These are phyloP conservation scores for Cydia fagiglandana DNA, from an alignment of 1,140 invertebrate genomes.

Conservation along the genomic window DNA sequence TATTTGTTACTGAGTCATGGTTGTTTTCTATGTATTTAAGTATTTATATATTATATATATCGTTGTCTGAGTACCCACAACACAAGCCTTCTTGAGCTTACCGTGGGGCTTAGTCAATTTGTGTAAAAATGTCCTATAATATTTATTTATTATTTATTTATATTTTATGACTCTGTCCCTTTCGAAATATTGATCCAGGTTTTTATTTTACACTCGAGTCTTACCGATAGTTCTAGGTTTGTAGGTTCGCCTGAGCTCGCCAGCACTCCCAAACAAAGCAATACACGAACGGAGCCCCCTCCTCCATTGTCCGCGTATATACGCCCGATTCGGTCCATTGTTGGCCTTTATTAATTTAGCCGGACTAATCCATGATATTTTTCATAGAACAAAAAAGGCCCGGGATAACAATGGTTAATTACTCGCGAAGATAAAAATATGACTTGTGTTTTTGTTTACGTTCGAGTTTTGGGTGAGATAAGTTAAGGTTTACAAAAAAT, in stretches of 20 bases:
- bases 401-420: conserved; percentile 15
- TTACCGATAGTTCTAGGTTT: background rate
- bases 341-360: conserved; percentile 20
- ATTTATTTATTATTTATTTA: no score
- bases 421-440: conserved; percentile 16
- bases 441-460: conserved; percentile 13
- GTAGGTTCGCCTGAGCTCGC: background rate
- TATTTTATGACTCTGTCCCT: no score
- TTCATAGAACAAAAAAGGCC: conserved; percentile 18
- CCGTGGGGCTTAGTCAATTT: no score
- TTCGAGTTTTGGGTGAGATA: background rate
- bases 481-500: background rate
- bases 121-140: no score
- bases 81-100: no score
- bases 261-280: background rate
- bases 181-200: no score
- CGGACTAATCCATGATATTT: conserved; percentile 26
- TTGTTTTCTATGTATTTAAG: no score
- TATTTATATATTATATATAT: no score
- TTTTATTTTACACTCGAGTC: no score
- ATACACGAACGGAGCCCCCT: background rate
- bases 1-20: no score
- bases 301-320: background rate
- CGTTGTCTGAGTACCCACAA: no score
- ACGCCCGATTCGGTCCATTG: conserved; percentile 17